These are phyloP conservation scores for Geococcyx californianus DNA, from an alignment of 2,113 vertebrate species.

Conservation along the genomic window DNA sequence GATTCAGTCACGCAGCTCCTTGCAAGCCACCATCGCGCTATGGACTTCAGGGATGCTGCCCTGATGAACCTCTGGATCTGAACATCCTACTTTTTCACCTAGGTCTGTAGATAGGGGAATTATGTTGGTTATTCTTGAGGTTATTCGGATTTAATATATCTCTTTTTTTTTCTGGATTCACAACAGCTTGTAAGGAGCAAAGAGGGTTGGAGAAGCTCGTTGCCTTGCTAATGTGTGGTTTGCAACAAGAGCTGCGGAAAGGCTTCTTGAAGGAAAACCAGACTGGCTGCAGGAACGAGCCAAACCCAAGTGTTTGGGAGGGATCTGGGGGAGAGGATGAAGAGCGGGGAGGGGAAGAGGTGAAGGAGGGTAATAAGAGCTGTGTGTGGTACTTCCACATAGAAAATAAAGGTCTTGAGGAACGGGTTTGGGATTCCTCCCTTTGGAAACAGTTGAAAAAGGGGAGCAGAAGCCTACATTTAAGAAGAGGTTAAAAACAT, in stretches of 20 bases:
- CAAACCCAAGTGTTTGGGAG: slow-evolving; percentile 62
- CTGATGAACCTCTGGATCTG: background rate
- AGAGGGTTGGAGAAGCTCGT: background rate
- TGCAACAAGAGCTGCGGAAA: slow-evolving; percentile 37
- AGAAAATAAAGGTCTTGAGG: background rate
- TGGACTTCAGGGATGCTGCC: background rate
- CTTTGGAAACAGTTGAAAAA: slow-evolving; percentile 32
- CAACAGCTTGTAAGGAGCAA: background rate
- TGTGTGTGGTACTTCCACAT: slow-evolving; percentile 58
- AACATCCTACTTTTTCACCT: background rate
- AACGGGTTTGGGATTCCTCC: slow-evolving; percentile 7
- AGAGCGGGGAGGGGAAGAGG: background rate
- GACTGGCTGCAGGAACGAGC: slow-evolving; percentile 1
- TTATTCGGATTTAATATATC: background rate
- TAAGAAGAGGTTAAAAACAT: slow-evolving; percentile 31
- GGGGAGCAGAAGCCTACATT: slow-evolving; percentile 9
- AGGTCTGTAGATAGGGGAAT: background rate
- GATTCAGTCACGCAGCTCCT: background rate
- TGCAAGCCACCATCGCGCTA: background rate
- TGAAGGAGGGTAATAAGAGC: slow-evolving; percentile 33
- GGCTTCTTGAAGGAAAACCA: slow-evolving; percentile 53
- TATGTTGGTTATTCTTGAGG: slow-evolving; percentile 7
- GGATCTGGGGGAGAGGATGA: background rate
- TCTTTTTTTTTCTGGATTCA: background rate
- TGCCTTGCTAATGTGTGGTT: slow-evolving; percentile 60